Conservation (phyloP, 2,797 vertebrate genomes). For the Scleropages formosus region DNA sequence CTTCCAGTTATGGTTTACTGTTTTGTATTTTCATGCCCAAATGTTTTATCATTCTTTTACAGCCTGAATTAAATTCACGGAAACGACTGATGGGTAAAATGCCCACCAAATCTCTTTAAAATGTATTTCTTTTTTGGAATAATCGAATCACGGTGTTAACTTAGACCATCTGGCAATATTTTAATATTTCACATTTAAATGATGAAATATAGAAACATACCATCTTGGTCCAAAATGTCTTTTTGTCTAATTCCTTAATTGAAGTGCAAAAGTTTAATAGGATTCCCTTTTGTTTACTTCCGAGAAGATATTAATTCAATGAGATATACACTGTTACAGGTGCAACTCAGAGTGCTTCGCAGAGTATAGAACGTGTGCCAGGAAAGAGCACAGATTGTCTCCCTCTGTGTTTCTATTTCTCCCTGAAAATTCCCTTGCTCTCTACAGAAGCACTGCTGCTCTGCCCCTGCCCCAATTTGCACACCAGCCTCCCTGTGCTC, state of each 20-base stretch:
- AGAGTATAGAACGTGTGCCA: too few species aligned
- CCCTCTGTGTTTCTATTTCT: not conserved
- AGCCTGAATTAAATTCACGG: constrained; percentile 23
- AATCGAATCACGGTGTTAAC: not conserved
- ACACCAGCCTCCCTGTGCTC: not conserved
- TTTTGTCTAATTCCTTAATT: too few species aligned
- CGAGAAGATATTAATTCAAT: too few species aligned
- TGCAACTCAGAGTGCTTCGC: too few species aligned
- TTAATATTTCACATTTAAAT: too few species aligned
- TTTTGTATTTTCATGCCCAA: constrained; percentile 11
- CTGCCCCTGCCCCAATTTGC: not conserved
- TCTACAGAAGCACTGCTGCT: not conserved
- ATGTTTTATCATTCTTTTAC: constrained; percentile 16
- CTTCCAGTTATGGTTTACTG: constrained; percentile 15
- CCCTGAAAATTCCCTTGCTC: constrained; percentile 13
- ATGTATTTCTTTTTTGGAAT: not conserved
- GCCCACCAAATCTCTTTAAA: not conserved
- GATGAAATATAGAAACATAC: too few species aligned
- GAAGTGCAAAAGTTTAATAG: too few species aligned
- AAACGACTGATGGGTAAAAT: constrained; percentile 16
- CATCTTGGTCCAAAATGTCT: too few species aligned
- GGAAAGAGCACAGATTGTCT: too few species aligned
- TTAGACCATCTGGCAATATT: not conserved
- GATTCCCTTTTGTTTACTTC: too few species aligned
- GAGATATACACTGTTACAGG: too few species aligned